Conservation (phyloP, 2,797 vertebrate genomes). For the Spinibarbus caldwelli region DNA sequence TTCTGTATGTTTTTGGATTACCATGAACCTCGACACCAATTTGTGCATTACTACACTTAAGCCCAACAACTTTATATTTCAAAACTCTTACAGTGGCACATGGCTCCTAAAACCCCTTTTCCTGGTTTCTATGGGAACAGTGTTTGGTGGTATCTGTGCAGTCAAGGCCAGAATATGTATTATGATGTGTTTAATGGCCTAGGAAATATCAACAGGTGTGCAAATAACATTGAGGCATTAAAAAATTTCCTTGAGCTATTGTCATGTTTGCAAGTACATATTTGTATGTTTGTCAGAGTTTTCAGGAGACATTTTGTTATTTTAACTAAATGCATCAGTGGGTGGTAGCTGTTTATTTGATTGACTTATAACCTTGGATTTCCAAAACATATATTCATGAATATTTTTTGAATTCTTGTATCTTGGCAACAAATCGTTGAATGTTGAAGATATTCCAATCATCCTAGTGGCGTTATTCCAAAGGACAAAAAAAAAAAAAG, state of each 20-base stretch:
- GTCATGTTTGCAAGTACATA: constrained; percentile 4
- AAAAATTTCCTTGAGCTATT: neutral
- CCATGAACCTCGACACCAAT: neutral
- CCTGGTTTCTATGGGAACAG: constrained; percentile 14
- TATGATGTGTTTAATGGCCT: neutral
- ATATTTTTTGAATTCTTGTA: neutral
- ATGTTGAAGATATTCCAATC: neutral
- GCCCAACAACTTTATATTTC: neutral
- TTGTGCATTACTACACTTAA: neutral
- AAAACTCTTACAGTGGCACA: neutral
- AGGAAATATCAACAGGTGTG: constrained; percentile 27
- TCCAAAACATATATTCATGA: constrained; percentile 31
- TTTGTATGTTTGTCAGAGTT: neutral
- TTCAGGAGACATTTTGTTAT: neutral
- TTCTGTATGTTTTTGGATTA: neutral
- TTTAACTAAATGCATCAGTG: neutral
- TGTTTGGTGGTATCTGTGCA: neutral
- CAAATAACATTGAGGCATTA: neutral
- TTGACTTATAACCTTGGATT: constrained; percentile 29
- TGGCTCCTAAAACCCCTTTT: neutral
- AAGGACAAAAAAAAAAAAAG: neutral
- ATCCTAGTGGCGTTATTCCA: neutral
- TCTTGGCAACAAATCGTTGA: neutral
- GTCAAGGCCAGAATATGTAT: neutral
- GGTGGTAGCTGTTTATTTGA: constrained; percentile 4